Percentiles rank a stretch among this genome's conserved stretches.
phyloP scores from a whole-genome alignment of 2,113 vertebrate genomes.

The Trichechus manatus region DNA sequence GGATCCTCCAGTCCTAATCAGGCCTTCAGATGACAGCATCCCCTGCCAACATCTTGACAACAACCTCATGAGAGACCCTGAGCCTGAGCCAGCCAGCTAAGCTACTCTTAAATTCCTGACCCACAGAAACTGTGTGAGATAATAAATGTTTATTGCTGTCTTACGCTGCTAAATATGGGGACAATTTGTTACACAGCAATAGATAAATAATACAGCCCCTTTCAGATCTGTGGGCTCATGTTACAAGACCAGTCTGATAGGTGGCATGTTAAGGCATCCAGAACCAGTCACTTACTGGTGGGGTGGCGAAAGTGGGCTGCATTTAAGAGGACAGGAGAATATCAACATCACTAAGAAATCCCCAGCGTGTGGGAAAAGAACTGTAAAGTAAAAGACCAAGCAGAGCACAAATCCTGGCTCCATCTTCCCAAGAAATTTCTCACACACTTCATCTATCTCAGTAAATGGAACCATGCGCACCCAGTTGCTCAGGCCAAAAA shows the following conservation, averaged over 20 bases:
- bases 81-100: background rate
- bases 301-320: background rate
- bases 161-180: background rate
- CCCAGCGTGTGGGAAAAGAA: background rate
- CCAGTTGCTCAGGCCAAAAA: background rate
- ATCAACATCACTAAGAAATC: background rate
- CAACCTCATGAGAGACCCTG: background rate
- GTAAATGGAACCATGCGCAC: conserved; percentile 57
- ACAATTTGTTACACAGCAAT: background rate
- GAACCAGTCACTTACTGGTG: background rate
- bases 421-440: conserved; percentile 39
- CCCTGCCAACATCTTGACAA: background rate
- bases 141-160: background rate
- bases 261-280: background rate
- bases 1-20: background rate
- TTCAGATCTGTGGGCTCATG: too few species aligned
- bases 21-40: background rate
- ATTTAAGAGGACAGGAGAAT: background rate
- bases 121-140: background rate
- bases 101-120: background rate
- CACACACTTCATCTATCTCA: conserved; percentile 52
- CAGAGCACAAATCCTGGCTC: conserved; percentile 32
- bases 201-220: background rate
- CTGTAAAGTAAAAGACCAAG: conserved; percentile 27
- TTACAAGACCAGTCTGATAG: background rate